Evolutionary conservation across 2,797 vertebrate species (phyloP), one percentile per base, ranked within the genome.

Genomic region (Arctocebus calabarensis): DNA sequence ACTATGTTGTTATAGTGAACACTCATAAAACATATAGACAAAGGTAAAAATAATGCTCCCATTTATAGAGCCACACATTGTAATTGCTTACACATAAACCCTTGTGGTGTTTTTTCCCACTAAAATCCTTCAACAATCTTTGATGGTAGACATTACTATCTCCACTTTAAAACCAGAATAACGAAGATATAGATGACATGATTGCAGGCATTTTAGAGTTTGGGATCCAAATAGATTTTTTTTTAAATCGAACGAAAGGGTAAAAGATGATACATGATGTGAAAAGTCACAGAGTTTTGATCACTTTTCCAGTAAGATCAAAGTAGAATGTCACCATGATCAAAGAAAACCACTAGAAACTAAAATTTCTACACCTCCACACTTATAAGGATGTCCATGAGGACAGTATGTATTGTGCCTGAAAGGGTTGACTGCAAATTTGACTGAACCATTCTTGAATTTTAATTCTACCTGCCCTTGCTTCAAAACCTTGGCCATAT

Each of bases 31-130:
- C 73, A 12, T 8, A 43, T 6, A 66, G 6, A 81, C 7, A 34
- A 85, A 90, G 10, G 37, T 70, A n/a, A 93, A 93, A 96, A 64
- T 20, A 32, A 78, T 81, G 29, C 16, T 85, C 14, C 78, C 40
- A 55, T 71, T 61, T 74, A 10, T 25, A 83, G n/a, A 62, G 14
- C 19, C 22, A 79, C 13, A 78, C 27, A 57, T 78, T 1, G 6
- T 20, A 78, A 70, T 55, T 95, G 85, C 61, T 87, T 61, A 62
- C 48, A 64, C 0, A 29, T 34, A 88, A 88, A 70, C 9, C 84
- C 52, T 79, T 14, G 0, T 77, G 32, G 57, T n/a, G 12, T 11
- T 10, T 48, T 78, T 68, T 29, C 48, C 48, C 57, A 59, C 68
- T 86, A 92, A 84, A 79, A 61, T 75, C 32, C 7, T 96, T 85